Evolutionary conservation across 2,797 vertebrate species (phyloP), one percentile per base, ranked within the genome.

Genomic region (Alfaro cultratus): DNA sequence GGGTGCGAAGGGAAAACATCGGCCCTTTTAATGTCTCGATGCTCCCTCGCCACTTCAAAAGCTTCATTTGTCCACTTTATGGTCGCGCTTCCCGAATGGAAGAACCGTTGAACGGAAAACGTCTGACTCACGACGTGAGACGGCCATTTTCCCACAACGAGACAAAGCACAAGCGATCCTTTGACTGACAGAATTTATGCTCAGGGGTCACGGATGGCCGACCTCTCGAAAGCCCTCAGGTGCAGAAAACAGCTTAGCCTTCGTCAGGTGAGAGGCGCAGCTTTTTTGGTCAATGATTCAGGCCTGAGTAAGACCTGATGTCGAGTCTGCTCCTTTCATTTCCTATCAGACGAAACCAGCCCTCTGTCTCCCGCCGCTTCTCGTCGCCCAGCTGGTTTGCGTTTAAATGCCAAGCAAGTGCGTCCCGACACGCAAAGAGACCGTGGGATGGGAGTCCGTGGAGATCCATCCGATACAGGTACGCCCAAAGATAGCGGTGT

Each of bases 361-460:
- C 75, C 80, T 88, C 85, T 86, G 88, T 92, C 91, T 91, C 82
- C 82, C 75, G 57, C 85, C 84, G 88, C 91, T 92, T 89, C 91
- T 88, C 75, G 73, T 91, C 87, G 86, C 84, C 91, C 93, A 94
- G 89, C 91, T 94, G 93, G 90, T 95, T 95, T 91, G 90, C 82
- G 88, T 95, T 95, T 93, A 91, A 89, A 90, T 68, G 86, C 80
- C 85, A 81, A 23, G 77, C 45, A 70, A 88, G 79, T n/a, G 51
- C 68, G 83, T 90, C 89, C 21, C 89, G 85, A 88, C 82, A 76
- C 88, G 88, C 77, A 78, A 89, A 82, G 81, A 67, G 78, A 29
- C 13, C 70, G 2, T 51, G 86, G 85, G 88, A 87, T 88, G 88
- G 87, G 88, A 88, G 81, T 72, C 72, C 85, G 62, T 68, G 55